Base-by-base conservation (phyloP, 2,888 invertebrate genomes). In the Tortricodes alternella region DNA sequence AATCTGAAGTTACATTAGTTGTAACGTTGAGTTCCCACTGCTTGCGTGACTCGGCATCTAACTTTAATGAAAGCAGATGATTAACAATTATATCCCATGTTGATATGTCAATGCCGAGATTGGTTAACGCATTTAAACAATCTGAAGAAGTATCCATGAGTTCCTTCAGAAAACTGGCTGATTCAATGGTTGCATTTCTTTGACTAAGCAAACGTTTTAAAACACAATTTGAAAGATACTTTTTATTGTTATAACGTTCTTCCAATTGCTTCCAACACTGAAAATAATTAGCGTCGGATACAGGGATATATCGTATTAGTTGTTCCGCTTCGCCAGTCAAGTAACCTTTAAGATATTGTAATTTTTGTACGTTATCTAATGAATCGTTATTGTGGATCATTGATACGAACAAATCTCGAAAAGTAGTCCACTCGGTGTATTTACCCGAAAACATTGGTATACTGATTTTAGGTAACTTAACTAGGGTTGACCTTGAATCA, bases 11-110 rank as follows among this genome's bases (percentile, higher is more conserved):
- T 19, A 37, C 24, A 37, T 37, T 37, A 4, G n/a, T 16, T 18
- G 37, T 18, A 2, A 58, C 24, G 15, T 35, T 37, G 13, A 35
- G 24, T 16, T 53, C 59, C 58, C 52, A 52, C 11, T 46, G 52
- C 21, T 52, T 46, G 8, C 53, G 46, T 1, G 53, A 32, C 24
- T 56, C 50, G 16, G 23, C 8, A 44, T 56, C 56, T 46, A 56
- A 32, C 27, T 50, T 56, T 13, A 23, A 13, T 9, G 37, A 35
- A 2, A 56, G 8, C 13, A 56, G 23, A 19, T 56, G 34, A 13
- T 50, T 56, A 4, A 56, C 13, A 19, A 56, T 46, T n/a, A 53
- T 43, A 24, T 59, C 53, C 58, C 53, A 59, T n/a, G 24, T 16
- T 3, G 15, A 11, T 6, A 39, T 18, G 24, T 46, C 15, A 19